Evolutionary conservation across 2,797 vertebrate genomes (phyloP).

Genomic region (Heterohyrax brucei): DNA sequence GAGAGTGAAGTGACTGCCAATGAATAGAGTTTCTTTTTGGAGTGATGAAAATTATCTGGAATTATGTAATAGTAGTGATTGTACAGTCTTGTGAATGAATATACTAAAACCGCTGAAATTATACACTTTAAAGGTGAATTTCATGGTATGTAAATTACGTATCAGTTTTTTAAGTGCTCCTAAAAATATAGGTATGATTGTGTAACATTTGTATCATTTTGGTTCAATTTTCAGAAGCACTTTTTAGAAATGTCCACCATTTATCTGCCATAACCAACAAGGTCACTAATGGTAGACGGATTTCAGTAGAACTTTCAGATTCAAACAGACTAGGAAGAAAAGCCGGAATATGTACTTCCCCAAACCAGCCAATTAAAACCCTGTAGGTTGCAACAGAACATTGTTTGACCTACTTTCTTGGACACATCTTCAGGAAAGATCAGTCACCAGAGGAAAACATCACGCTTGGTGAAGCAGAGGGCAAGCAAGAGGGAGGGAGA

Average conservation of each 20-base stretch:
- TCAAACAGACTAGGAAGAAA: background rate
- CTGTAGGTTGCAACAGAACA: background rate
- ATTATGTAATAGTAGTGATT: background rate
- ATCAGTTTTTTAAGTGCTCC: background rate
- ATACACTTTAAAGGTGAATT: background rate
- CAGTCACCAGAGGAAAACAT: background rate
- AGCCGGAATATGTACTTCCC: background rate
- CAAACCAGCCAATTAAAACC: background rate
- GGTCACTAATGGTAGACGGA: background rate
- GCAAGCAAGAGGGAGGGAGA: background rate
- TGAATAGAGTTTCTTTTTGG: background rate
- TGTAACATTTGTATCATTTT: background rate
- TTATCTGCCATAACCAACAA: background rate
- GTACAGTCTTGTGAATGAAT: background rate
- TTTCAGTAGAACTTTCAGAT: background rate
- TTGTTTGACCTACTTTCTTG: background rate
- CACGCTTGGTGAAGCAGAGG: background rate
- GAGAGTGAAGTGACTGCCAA: background rate
- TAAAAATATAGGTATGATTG: slow-evolving; percentile 1
- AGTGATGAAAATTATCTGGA: background rate
- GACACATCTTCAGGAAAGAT: background rate
- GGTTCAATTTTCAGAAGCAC: background rate
- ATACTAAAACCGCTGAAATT: background rate
- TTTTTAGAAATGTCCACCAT: background rate
- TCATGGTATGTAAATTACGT: background rate